Percentiles rank a stretch among this genome's conserved stretches.
Conservation (phyloP, 2,113 vertebrate genomes). For the Pterocles burchelli region DNA sequence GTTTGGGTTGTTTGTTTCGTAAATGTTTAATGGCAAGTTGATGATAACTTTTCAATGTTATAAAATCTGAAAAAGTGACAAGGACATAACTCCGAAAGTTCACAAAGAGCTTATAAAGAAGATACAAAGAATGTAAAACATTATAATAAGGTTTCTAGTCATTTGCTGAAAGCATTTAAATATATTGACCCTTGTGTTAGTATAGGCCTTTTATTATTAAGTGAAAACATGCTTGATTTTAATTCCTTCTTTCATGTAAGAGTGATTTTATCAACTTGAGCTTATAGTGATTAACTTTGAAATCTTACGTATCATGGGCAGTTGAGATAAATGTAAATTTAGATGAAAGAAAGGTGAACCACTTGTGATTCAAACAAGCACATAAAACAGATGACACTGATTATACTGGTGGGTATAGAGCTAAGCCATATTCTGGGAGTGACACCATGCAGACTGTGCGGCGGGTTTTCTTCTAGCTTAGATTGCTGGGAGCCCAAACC, state of each 20-base stretch:
- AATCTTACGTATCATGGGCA: neutral
- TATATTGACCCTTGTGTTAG: constrained; percentile 13
- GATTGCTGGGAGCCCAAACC: neutral
- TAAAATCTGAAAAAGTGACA: neutral
- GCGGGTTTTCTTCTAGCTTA: neutral
- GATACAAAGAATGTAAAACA: neutral
- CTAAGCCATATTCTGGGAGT: neutral
- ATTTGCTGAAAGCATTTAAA: constrained; percentile 37
- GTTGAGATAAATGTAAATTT: constrained; percentile 13
- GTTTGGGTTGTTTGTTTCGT: neutral
- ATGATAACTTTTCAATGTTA: neutral
- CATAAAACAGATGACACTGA: neutral
- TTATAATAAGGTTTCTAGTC: neutral
- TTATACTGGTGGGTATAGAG: neutral
- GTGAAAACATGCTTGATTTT: constrained; percentile 21
- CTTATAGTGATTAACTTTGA: constrained; percentile 41
- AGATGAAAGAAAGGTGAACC: neutral
- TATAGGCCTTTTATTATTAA: constrained; percentile 24
- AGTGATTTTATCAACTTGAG: constrained; percentile 38
- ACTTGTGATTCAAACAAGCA: neutral
- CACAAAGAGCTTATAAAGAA: neutral
- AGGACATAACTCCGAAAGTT: constrained; percentile 6
- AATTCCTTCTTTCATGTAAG: constrained; percentile 37
- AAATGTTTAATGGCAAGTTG: neutral
- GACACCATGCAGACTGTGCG: neutral